A percentile compares a stretch with the other conserved stretches of the same genome.
These are phyloP conservation scores for Trogon melanurus DNA, from an alignment of 2,113 vertebrate species.

Conservation along the genomic window DNA sequence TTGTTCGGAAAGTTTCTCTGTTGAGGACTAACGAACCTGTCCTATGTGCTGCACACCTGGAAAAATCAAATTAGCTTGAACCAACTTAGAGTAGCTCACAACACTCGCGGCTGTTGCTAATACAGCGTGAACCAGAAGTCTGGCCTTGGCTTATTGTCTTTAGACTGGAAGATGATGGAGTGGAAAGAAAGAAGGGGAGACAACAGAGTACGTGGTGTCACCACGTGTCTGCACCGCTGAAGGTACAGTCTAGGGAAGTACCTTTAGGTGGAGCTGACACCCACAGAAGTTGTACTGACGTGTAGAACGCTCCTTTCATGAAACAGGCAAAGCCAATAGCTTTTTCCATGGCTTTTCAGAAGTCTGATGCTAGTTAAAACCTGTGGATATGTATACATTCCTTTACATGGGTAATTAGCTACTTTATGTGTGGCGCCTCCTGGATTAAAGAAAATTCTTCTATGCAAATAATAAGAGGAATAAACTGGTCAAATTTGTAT, in stretches of 20 bases:
- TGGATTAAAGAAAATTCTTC: constrained; percentile 80
- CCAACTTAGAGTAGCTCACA: background rate
- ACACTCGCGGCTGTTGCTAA: background rate
- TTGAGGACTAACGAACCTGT: background rate
- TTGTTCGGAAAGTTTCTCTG: background rate
- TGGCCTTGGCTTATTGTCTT: background rate
- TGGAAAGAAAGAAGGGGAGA: background rate
- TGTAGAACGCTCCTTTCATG: constrained; percentile 28
- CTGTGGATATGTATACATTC: constrained; percentile 77
- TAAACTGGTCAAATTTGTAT: constrained; percentile 47
- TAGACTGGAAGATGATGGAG: background rate
- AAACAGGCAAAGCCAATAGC: constrained; percentile 63
- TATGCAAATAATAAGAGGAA: constrained; percentile 68
- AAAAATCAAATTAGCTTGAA: background rate
- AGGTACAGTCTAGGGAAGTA: background rate
- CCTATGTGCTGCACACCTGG: background rate
- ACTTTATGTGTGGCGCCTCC: constrained; percentile 79
- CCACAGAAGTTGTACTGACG: constrained; percentile 5
- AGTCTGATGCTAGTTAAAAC: constrained; percentile 78
- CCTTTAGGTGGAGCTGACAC: constrained; percentile 29
- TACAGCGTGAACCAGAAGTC: background rate
- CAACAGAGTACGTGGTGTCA: background rate
- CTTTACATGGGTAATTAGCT: constrained; percentile 76
- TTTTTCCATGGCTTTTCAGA: constrained; percentile 64
- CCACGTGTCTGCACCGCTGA: background rate